These are phyloP conservation scores for Laterallus jamaicensis DNA, from an alignment of 2,113 vertebrate species.

Conservation along the genomic window DNA sequence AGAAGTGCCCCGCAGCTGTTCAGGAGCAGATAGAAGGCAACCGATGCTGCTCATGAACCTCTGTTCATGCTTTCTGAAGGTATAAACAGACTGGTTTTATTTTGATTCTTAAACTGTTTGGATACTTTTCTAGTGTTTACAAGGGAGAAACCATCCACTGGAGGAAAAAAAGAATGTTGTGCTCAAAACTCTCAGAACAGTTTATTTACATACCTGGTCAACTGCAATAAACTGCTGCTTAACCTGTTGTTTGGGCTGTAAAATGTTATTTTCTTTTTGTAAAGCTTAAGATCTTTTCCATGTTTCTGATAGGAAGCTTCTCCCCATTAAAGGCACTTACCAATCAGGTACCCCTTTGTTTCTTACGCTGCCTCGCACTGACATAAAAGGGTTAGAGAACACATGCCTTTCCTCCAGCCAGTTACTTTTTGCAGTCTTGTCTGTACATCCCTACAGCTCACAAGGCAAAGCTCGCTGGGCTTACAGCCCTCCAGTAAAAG, in stretches of 20 bases:
- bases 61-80: background rate
- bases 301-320: background rate
- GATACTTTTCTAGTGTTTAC: background rate
- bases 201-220: background rate
- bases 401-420: background rate
- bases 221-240: background rate
- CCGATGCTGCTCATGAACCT: background rate
- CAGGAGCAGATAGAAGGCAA: background rate
- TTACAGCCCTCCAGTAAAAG: background rate
- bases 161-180: background rate
- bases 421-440: background rate
- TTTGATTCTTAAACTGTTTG: background rate
- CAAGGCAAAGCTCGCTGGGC: background rate
- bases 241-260: background rate
- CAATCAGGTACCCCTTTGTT: background rate
- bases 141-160: background rate
- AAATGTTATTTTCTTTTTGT: background rate
- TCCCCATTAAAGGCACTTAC: background rate
- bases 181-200: background rate
- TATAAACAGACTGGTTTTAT: no score
- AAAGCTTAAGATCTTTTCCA: background rate
- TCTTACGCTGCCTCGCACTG: fast-evolving
- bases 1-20: background rate
- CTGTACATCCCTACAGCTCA: background rate
- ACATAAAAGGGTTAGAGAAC: background rate